phyloP scores from a whole-genome alignment of 2,113 vertebrate genomes.

The Crotalus helleri region DNA sequence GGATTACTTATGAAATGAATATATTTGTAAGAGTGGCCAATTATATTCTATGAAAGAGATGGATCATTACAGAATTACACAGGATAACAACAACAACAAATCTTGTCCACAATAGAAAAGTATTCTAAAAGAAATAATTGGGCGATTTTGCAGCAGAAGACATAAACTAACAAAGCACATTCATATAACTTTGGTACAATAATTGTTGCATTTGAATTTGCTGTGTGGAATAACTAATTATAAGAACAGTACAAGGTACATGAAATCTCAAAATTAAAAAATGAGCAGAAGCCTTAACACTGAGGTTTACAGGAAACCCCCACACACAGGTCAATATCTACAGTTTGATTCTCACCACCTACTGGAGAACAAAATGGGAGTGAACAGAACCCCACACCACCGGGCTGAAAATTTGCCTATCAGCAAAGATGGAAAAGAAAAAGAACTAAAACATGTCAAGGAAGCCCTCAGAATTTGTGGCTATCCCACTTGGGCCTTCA shows the following conservation, averaged over 20 bases:
- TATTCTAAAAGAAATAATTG: not conserved
- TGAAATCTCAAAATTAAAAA: not conserved
- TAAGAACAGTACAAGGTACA: not conserved
- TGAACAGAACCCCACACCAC: too few species aligned
- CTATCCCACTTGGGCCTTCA: too few species aligned
- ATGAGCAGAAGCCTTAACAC: not conserved
- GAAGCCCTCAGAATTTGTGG: too few species aligned
- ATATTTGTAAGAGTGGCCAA: not conserved
- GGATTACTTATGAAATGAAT: not conserved
- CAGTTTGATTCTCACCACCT: too few species aligned
- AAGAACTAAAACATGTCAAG: too few species aligned
- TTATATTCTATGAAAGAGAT: not conserved
- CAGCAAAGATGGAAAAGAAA: too few species aligned
- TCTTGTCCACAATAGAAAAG: not conserved
- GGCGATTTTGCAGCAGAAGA: not conserved
- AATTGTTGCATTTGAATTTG: not conserved
- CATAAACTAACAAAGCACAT: not conserved
- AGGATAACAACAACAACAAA: not conserved
- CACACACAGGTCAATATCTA: too few species aligned
- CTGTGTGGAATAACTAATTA: not conserved
- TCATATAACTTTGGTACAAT: not conserved
- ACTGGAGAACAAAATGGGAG: too few species aligned
- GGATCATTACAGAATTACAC: not conserved
- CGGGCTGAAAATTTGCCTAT: too few species aligned
- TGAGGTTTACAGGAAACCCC: too few species aligned